These are phyloP conservation scores for Rhea pennata DNA, from an alignment of 2,113 vertebrate genomes.

Conservation along the genomic window DNA sequence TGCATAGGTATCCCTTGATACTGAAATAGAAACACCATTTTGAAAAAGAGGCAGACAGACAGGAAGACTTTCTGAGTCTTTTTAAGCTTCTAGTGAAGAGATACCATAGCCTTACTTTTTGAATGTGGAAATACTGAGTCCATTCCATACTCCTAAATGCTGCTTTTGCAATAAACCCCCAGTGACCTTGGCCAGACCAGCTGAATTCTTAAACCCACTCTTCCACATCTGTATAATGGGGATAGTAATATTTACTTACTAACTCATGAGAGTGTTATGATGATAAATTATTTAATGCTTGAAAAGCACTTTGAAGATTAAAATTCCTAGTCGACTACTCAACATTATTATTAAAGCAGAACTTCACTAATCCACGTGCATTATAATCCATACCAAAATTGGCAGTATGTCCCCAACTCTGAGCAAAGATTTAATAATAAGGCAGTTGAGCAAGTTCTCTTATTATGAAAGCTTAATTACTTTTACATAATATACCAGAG, in stretches of 20 bases:
- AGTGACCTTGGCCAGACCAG: not conserved
- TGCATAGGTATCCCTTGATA: conserved; percentile 6
- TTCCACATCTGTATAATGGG: not conserved
- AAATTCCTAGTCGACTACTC: conserved; percentile 3
- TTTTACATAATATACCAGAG: not conserved
- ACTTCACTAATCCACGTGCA: conserved; percentile 12
- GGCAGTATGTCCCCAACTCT: not conserved
- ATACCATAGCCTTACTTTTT: not conserved
- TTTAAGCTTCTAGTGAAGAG: not conserved
- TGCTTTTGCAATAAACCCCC: not conserved
- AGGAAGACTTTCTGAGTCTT: not conserved
- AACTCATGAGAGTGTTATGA: not conserved
- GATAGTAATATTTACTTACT: conserved; percentile 20
- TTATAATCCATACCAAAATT: conserved; percentile 29
- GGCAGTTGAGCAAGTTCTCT: not conserved
- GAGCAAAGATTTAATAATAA: conserved; percentile 31
- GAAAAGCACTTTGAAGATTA: conserved; percentile 49
- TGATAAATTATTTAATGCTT: conserved; percentile 49
- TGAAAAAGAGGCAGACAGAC: conserved; percentile 19
- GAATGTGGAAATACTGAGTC: not conserved
- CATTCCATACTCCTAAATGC: not conserved
- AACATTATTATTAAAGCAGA: conserved; percentile 39
- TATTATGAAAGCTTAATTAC: conserved; percentile 39
- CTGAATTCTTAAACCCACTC: not conserved
- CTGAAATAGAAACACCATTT: conserved; percentile 5